Conservation (phyloP, 1,140 invertebrate species). For the Ruditapes philippinarum region DNA sequence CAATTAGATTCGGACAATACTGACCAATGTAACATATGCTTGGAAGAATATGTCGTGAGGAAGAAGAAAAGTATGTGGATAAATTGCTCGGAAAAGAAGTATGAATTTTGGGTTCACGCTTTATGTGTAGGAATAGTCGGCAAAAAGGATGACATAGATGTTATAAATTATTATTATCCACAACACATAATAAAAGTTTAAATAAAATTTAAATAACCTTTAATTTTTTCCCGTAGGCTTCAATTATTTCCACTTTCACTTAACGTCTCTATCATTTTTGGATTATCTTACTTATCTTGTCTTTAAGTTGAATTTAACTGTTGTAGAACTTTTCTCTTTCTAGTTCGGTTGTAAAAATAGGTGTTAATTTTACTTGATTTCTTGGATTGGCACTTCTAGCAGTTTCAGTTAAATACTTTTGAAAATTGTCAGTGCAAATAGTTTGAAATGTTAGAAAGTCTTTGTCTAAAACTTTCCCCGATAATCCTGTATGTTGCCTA, state of each 20-base stretch:
- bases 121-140: not conserved
- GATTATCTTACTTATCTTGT: not conserved
- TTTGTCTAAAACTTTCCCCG: not conserved
- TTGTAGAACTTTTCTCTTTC: not conserved
- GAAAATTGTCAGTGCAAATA: not conserved
- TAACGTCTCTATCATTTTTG: not conserved
- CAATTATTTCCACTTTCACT: not conserved
- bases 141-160: not conserved
- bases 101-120: not conserved
- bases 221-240: not conserved
- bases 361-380: not conserved
- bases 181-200: not conserved
- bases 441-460: not conserved
- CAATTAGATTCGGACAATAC: not conserved
- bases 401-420: not conserved
- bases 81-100: not conserved
- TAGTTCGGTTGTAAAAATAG: not conserved
- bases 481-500: not conserved
- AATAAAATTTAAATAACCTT: not conserved
- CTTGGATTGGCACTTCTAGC: not conserved
- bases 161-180: not conserved
- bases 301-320: not conserved
- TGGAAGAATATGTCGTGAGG: not conserved
- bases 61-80: not conserved
- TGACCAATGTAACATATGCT: not conserved